Percentiles rank a stretch among this genome's conserved stretches.
Conservation (phyloP, 1,140 invertebrate genomes). For the Maniola jurtina region DNA sequence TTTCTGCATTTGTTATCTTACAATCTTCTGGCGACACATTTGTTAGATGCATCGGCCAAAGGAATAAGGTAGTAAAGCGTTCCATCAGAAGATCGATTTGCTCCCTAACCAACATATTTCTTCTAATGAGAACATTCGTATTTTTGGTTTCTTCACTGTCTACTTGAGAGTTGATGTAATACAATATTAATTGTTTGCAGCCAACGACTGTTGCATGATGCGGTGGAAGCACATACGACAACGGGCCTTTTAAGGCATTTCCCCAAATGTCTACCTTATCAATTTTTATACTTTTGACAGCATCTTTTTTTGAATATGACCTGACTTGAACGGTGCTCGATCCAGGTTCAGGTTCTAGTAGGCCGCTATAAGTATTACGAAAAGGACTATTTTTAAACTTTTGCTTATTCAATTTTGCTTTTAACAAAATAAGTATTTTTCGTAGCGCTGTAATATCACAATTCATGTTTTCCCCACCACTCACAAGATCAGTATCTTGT, state of each 20-base stretch:
- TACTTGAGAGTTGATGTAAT: slow-evolving; percentile 29
- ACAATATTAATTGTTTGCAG: slow-evolving; percentile 50
- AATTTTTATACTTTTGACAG: slow-evolving; percentile 32
- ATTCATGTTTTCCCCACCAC: background rate
- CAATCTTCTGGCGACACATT: slow-evolving; percentile 37
- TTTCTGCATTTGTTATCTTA: background rate
- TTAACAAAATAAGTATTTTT: slow-evolving; percentile 53
- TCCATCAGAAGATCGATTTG: slow-evolving; percentile 48
- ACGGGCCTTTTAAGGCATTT: slow-evolving; percentile 28
- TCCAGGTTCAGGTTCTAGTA: slow-evolving; percentile 35
- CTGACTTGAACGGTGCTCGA: slow-evolving; percentile 44
- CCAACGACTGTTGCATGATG: slow-evolving; percentile 63
- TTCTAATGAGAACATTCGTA: slow-evolving; percentile 38
- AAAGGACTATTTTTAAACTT: slow-evolving; percentile 39
- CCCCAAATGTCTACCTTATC: slow-evolving; percentile 57
- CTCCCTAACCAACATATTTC: slow-evolving; percentile 45
- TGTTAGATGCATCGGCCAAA: slow-evolving; percentile 64
- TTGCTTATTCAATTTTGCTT: slow-evolving; percentile 48
- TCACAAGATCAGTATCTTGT: slow-evolving; percentile 3
- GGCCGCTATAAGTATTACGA: slow-evolving; percentile 36
- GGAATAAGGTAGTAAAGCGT: slow-evolving; percentile 57
- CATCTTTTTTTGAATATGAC: slow-evolving; percentile 58
- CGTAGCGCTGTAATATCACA: slow-evolving; percentile 39
- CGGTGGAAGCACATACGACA: slow-evolving; percentile 58
- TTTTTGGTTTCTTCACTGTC: slow-evolving; percentile 29